Evolutionary conservation across 2,797 vertebrate species (phyloP).

Genomic region (Geotria australis): DNA sequence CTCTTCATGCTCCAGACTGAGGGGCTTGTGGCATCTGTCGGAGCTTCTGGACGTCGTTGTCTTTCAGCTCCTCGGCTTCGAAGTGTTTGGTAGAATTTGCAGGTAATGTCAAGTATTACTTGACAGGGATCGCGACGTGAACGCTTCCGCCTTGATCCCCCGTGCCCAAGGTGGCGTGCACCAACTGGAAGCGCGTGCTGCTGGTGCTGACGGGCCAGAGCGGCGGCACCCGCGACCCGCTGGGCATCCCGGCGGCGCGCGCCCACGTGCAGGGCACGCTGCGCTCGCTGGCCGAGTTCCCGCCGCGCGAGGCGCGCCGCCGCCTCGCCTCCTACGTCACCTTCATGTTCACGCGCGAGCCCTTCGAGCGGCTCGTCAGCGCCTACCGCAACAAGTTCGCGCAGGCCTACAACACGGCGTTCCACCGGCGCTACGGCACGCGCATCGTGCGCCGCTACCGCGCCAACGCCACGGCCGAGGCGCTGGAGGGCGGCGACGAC

Average conservation of each 20-base stretch:
- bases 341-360: constrained; percentile 70
- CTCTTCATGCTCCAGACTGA: no score
- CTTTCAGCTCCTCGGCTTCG: no score
- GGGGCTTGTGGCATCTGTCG: no score
- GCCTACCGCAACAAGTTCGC: constrained; percentile 79
- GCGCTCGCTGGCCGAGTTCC: constrained; percentile 43
- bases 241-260: constrained; percentile 48
- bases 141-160: no score
- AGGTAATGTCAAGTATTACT: no score
- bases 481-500: constrained; percentile 32
- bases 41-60: no score
- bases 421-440: constrained; percentile 64
- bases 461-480: constrained; percentile 13
- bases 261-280: constrained; percentile 47
- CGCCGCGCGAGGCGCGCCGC: constrained; percentile 37
- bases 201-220: constrained; percentile 46
- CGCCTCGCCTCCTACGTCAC: constrained; percentile 69
- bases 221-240: constrained; percentile 29
- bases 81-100: no score
- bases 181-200: constrained; percentile 81
- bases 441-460: constrained; percentile 52
- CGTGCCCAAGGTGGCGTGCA: constrained; percentile 86
- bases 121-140: no score
- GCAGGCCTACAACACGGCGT: constrained; percentile 53
- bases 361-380: constrained; percentile 64